A percentile compares a stretch with the other conserved stretches of the same genome.
Evolutionary conservation across 2,888 invertebrate species (phyloP).

Genomic region (Drosophila imparisetae): DNA sequence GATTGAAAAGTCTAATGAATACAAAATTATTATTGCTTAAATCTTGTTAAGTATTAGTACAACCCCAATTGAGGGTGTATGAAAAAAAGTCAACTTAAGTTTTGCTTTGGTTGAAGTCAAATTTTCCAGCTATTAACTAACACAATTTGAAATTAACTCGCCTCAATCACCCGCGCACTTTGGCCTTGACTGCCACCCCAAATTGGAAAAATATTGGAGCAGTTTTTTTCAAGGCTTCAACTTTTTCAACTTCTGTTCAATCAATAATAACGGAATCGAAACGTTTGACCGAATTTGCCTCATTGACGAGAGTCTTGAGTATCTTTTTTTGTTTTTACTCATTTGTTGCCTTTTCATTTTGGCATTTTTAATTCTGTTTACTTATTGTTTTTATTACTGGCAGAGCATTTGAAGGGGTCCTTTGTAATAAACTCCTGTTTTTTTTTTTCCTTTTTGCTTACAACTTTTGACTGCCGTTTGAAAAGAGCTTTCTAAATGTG

Average conservation of each 20-base stretch:
- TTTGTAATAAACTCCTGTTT: constrained; percentile 16
- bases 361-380: constrained; percentile 63
- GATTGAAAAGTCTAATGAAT: not conserved
- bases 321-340: constrained; percentile 23
- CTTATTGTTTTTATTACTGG: constrained; percentile 22
- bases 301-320: constrained; percentile 55
- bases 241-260: constrained; percentile 4
- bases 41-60: not conserved
- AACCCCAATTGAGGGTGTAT: not conserved
- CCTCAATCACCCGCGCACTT: constrained; percentile 9
- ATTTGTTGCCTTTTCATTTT: constrained; percentile 48
- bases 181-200: constrained; percentile 4
- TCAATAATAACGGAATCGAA: constrained; percentile 19
- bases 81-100: constrained; percentile 9
- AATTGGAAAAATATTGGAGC: constrained; percentile 32
- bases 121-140: constrained; percentile 49
- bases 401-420: constrained; percentile 10
- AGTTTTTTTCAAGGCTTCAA: constrained; percentile 24
- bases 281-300: constrained; percentile 54
- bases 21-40: not conserved
- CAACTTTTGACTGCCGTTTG: constrained; percentile 24
- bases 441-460: not conserved
- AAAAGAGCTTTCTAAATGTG: constrained; percentile 4
- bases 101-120: constrained; percentile 33
- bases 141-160: constrained; percentile 43